Percentiles rank a stretch among this genome's conserved stretches.
Conservation (phyloP, 2,113 vertebrate genomes). For the Sander lucioperca region DNA sequence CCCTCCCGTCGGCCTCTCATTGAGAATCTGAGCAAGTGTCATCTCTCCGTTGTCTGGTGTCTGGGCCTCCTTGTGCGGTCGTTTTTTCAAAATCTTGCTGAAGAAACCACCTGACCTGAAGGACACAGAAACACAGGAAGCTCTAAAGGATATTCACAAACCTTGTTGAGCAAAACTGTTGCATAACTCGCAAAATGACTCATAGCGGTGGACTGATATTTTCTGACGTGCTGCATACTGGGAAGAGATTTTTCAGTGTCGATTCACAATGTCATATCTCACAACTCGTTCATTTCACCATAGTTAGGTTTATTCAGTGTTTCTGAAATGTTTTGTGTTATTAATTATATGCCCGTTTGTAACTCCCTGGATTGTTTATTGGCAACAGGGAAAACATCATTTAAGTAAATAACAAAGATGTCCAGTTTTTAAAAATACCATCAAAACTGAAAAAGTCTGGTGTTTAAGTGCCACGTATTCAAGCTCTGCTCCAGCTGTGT, state of each 20-base stretch:
- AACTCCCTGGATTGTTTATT: background rate
- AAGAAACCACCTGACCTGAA: constrained; percentile 83
- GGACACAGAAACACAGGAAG: constrained; percentile 19
- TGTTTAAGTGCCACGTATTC: constrained; percentile 13
- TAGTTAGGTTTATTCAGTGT: background rate
- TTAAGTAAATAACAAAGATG: background rate
- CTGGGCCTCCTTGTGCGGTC: constrained; percentile 83
- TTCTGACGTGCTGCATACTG: background rate
- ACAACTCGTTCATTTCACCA: background rate
- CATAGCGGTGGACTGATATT: background rate
- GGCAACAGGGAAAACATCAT: constrained; percentile 3
- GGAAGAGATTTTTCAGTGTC: background rate
- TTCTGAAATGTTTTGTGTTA: background rate
- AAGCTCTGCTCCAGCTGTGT: constrained; percentile 5
- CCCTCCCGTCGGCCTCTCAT: constrained; percentile 63
- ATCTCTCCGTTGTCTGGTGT: constrained; percentile 84
- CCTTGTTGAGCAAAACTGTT: background rate
- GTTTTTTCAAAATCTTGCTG: constrained; percentile 86
- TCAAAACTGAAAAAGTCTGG: background rate
- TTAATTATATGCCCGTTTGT: background rate
- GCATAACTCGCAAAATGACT: background rate
- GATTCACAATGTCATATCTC: background rate
- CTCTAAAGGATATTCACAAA: background rate
- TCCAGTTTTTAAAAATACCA: background rate
- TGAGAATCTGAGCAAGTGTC: constrained; percentile 70